A percentile compares a stretch with the other conserved stretches of the same genome.
phyloP scores from a whole-genome alignment of 1,140 invertebrate genomes.

The Odontomachus brunneus region DNA sequence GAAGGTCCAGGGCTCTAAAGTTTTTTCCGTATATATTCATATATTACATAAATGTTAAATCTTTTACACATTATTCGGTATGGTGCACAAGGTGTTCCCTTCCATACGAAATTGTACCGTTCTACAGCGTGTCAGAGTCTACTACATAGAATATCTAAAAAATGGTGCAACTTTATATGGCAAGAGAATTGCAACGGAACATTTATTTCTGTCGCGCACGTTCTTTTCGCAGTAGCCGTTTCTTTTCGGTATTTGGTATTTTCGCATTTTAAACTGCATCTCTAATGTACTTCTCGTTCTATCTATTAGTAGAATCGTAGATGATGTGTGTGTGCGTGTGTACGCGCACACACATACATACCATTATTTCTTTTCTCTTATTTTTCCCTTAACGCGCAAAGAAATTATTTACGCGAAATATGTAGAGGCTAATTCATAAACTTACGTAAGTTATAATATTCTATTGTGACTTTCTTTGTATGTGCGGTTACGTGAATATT shows the following conservation, averaged over 20 bases:
- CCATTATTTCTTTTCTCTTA: constrained; percentile 23
- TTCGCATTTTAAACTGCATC: too few relatives aligned
- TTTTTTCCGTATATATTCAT: constrained; percentile 43
- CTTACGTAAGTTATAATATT: constrained; percentile 67
- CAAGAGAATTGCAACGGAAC: too few relatives aligned
- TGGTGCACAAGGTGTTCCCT: not conserved
- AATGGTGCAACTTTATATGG: too few relatives aligned
- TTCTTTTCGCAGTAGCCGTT: too few relatives aligned
- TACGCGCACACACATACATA: not conserved
- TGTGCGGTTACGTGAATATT: constrained; percentile 51
- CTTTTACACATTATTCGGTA: constrained; percentile 40
- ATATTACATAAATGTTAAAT: constrained; percentile 51
- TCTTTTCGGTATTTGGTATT: too few relatives aligned
- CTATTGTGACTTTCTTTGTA: constrained; percentile 64
- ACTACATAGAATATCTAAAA: too few relatives aligned
- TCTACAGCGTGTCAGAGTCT: too few relatives aligned
- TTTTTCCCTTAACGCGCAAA: constrained; percentile 62
- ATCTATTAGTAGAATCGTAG: too few relatives aligned
- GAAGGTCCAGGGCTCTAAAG: constrained; percentile 54
- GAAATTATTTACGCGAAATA: constrained; percentile 63
- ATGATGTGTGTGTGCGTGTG: too few relatives aligned
- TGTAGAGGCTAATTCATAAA: constrained; percentile 71
- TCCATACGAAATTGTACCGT: too few relatives aligned
- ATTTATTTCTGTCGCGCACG: too few relatives aligned
- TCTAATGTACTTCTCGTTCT: too few relatives aligned